Percentiles rank a stretch among this genome's conserved stretches.
Evolutionary conservation across 2,797 vertebrate species (phyloP).

Genomic region (Rallus crepitans): DNA sequence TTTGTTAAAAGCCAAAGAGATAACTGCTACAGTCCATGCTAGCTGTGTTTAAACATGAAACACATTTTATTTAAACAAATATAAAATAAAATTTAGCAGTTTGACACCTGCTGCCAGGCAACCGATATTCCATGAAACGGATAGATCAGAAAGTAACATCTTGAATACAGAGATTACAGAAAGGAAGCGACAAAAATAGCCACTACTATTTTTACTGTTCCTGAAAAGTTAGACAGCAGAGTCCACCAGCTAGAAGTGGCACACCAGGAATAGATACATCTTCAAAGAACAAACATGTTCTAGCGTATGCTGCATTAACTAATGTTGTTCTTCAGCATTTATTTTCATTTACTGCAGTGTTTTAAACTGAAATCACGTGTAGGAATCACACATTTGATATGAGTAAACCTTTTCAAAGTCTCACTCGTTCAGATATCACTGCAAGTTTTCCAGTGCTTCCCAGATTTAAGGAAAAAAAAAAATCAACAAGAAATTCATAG

Average conservation of each 20-base stretch:
- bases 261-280: not conserved
- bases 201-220: slow-evolving; percentile 37
- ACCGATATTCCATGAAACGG: not conserved
- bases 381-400: fast-evolving
- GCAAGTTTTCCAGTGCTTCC: not conserved
- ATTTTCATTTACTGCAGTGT: not conserved
- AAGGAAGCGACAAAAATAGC: slow-evolving; percentile 61
- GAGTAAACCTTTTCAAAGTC: not conserved
- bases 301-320: fast-evolving
- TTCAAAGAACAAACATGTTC: not conserved
- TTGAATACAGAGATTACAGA: slow-evolving; percentile 12
- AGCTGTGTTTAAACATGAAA: not conserved
- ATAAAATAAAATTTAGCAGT: not conserved
- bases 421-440: not conserved
- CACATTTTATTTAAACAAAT: not conserved
- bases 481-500: not conserved
- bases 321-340: not conserved
- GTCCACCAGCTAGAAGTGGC: not conserved
- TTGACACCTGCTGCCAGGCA: not conserved
- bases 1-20: not conserved
- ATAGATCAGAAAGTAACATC: not conserved
- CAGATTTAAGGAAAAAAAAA: not conserved
- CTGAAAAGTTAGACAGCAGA: slow-evolving; percentile 12
- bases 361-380: not conserved
- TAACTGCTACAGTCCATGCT: not conserved